phyloP scores from a whole-genome alignment of 2,113 vertebrate species.

The Gobius niger region DNA sequence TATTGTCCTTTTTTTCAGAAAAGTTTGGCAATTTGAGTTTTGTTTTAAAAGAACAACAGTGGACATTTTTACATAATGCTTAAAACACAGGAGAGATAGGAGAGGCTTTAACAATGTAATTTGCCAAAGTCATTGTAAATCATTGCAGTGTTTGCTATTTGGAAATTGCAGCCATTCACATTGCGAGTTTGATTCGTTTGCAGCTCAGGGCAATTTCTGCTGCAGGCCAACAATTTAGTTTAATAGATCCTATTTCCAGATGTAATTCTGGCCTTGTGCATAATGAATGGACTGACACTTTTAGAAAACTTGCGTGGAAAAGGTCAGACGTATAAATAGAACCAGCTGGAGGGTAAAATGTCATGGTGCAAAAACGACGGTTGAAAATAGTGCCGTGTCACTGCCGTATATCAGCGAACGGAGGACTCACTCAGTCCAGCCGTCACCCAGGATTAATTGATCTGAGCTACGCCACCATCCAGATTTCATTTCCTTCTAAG shows the following conservation, averaged over 20 bases:
- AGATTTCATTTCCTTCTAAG: slow-evolving; percentile 63
- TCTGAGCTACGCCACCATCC: slow-evolving; percentile 52
- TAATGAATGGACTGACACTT: slow-evolving; percentile 14
- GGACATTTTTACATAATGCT: too few relatives aligned
- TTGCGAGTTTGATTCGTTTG: slow-evolving; percentile 31
- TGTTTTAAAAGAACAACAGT: too few relatives aligned
- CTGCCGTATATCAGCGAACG: background rate
- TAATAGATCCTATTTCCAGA: slow-evolving; percentile 1
- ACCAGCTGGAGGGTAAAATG: slow-evolving; percentile 19
- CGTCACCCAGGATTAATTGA: slow-evolving; percentile 62
- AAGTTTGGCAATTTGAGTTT: too few relatives aligned
- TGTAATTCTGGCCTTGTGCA: slow-evolving; percentile 16
- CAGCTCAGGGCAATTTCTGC: background rate
- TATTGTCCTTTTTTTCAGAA: slow-evolving; percentile 33
- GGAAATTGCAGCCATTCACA: slow-evolving; percentile 1
- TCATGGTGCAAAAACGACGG: slow-evolving; percentile 4
- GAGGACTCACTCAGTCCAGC: slow-evolving; percentile 35
- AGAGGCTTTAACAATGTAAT: too few relatives aligned
- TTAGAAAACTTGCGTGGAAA: background rate
- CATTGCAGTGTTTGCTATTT: too few relatives aligned
- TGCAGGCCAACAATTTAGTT: slow-evolving; percentile 8
- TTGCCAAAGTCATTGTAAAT: too few relatives aligned
- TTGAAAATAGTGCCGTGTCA: slow-evolving; percentile 20
- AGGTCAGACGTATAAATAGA: slow-evolving; percentile 42
- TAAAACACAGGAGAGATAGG: too few relatives aligned